Conservation (phyloP, 2,888 invertebrate genomes). For the Temnothorax rugatulus region DNA sequence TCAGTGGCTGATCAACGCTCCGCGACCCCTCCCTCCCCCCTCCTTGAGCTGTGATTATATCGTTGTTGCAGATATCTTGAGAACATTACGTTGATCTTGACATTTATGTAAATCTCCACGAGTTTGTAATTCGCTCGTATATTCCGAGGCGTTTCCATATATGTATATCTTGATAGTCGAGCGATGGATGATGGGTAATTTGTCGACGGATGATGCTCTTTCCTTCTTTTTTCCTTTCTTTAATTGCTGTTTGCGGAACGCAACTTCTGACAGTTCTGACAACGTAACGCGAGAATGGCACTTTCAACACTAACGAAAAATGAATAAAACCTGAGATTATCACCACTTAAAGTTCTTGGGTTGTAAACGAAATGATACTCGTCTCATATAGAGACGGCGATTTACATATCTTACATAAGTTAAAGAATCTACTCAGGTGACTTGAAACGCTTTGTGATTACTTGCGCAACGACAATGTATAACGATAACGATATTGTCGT, state of each 20-base stretch:
- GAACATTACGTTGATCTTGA: constrained; percentile 3
- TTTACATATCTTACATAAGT: no score
- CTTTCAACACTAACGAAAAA: background rate
- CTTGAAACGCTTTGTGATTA: background rate
- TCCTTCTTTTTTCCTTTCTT: background rate
- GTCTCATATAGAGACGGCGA: background rate
- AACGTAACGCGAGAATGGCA: background rate
- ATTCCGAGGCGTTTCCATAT: background rate
- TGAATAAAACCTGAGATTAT: background rate
- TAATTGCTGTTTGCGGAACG: background rate
- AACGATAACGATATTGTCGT: no score
- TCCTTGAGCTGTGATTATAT: background rate
- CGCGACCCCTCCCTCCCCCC: no score
- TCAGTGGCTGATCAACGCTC: no score
- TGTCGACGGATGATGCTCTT: background rate
- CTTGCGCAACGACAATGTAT: no score
- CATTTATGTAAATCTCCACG: background rate
- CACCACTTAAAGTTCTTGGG: background rate
- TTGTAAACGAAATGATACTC: background rate
- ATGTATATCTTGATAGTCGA: background rate
- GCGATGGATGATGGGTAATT: background rate
- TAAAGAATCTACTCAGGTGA: no score
- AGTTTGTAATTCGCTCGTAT: background rate
- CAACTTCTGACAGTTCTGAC: background rate
- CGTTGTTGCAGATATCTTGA: background rate